Conservation (phyloP, 1,140 invertebrate genomes). For the Papilio polyxenes region DNA sequence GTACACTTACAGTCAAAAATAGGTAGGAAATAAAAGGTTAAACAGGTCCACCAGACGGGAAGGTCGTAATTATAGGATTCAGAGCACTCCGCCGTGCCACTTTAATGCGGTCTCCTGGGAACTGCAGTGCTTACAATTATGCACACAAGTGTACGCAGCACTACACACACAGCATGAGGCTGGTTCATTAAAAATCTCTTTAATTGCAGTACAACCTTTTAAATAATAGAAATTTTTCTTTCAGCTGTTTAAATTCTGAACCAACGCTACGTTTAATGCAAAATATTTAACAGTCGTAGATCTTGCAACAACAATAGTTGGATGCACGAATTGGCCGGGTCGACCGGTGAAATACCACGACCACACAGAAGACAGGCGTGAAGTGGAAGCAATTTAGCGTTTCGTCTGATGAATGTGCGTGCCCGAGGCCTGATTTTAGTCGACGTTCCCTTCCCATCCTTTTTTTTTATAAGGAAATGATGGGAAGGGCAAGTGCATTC, state of each 20-base stretch:
- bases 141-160: background rate
- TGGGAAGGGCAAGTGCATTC: no score
- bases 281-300: no score
- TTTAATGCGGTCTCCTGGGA: slow-evolving; percentile 11
- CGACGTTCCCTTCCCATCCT: no score
- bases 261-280: no score
- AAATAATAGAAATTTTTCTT: background rate
- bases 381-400: no score
- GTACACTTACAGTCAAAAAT: background rate
- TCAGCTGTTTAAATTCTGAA: background rate
- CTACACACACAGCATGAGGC: background rate
- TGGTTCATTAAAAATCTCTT: background rate
- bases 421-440: no score
- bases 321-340: no score
- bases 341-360: no score
- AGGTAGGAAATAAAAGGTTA: background rate
- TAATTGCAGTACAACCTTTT: background rate
- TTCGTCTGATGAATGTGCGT: no score
- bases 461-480: no score
- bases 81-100: slow-evolving; percentile 17
- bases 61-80: slow-evolving; percentile 14
- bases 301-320: no score
- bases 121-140: slow-evolving; percentile 19
- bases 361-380: no score
- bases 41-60: background rate